These are phyloP conservation scores for Andrena cerasifolii DNA, from an alignment of 1,140 invertebrate species.

Conservation along the genomic window DNA sequence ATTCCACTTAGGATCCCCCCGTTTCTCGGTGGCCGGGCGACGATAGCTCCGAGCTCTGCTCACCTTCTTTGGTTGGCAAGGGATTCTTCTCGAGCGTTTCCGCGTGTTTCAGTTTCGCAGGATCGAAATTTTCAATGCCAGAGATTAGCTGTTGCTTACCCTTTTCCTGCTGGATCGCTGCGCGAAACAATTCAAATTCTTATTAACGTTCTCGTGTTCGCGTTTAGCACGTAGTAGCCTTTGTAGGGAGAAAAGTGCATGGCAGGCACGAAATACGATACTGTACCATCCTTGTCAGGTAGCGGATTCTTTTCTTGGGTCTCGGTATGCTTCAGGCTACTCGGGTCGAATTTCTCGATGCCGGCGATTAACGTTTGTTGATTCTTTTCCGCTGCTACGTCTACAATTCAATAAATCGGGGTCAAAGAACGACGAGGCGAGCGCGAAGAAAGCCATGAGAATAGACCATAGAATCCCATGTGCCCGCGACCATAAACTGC, in stretches of 20 bases:
- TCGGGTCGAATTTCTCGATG: conserved; percentile 92
- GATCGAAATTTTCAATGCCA: conserved; percentile 94
- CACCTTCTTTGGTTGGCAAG: conserved; percentile 88
- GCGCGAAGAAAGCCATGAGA: not conserved
- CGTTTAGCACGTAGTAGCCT: not conserved
- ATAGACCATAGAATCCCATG: not conserved
- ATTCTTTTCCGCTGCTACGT: conserved; percentile 93
- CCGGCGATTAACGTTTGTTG: conserved; percentile 92
- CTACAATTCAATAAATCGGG: conserved; percentile 79
- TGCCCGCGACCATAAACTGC: not conserved
- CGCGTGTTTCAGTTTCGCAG: conserved; percentile 92
- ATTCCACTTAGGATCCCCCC: not conserved
- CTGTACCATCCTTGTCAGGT: conserved; percentile 95
- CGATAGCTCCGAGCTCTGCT: not conserved
- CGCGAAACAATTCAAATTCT: not conserved
- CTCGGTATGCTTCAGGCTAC: conserved; percentile 94
- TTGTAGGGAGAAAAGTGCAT: not conserved
- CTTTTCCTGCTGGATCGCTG: conserved; percentile 94
- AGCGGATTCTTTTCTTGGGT: conserved; percentile 96
- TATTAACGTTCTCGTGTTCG: not conserved
- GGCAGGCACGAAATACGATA: not conserved
- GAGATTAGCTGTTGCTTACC: conserved; percentile 92
- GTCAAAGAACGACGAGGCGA: conserved; percentile 20
- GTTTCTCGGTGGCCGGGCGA: not conserved
- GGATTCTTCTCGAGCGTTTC: conserved; percentile 95